Evolutionary conservation across 2,797 vertebrate genomes (phyloP).

Genomic region (Buceros bicornis): DNA sequence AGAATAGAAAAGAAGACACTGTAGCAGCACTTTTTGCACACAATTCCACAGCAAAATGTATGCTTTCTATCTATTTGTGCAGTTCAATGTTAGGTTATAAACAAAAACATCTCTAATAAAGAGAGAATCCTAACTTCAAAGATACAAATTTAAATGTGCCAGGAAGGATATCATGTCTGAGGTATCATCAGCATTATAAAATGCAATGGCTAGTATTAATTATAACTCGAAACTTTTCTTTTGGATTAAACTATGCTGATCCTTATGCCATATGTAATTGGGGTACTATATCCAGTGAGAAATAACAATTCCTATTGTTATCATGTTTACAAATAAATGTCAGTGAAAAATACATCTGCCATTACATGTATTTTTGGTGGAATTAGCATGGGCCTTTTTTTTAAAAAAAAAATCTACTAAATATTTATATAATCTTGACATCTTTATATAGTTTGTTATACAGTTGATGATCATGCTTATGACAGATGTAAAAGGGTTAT

Average conservation of each 20-base stretch:
- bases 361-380: neutral
- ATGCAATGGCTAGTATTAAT: neutral
- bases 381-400: neutral
- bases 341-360: neutral
- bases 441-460: neutral
- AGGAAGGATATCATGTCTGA: neutral
- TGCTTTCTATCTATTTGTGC: neutral
- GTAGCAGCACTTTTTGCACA: neutral
- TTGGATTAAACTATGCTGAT: neutral
- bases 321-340: neutral
- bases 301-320: neutral
- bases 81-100: neutral
- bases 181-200: neutral
- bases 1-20: neutral
- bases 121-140: neutral
- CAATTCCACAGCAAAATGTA: neutral
- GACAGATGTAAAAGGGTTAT: neutral
- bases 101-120: neutral
- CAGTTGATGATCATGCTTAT: neutral
- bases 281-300: neutral
- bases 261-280: neutral
- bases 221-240: neutral
- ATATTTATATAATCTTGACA: neutral
- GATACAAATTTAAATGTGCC: neutral
- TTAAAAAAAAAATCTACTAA: neutral